A percentile compares a stretch with the other conserved stretches of the same genome.
Evolutionary conservation across 2,888 invertebrate species (phyloP).

Genomic region (Drosophila antonietae): DNA sequence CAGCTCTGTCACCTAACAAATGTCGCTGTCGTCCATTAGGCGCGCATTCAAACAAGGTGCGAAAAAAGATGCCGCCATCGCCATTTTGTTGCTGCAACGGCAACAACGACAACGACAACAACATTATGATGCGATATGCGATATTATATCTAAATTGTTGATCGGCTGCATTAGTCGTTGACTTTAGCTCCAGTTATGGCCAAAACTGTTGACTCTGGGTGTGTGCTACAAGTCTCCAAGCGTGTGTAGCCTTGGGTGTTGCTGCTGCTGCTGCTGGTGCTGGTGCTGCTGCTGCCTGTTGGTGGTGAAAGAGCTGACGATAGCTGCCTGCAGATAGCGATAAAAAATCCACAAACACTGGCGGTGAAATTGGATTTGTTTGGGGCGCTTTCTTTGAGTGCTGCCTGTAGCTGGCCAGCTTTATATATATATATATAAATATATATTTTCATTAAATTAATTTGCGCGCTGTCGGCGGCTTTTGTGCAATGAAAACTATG

Average conservation of each 20-base stretch:
- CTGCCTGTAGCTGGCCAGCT: constrained; percentile 14
- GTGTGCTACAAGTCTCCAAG: constrained; percentile 23
- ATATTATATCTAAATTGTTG: constrained; percentile 81
- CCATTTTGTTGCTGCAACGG: constrained; percentile 58
- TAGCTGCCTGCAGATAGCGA: constrained; percentile 64
- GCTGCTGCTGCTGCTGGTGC: constrained; percentile 20
- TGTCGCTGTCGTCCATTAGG: constrained; percentile 79
- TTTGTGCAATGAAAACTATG: constrained; percentile 80
- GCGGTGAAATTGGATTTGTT: constrained; percentile 78
- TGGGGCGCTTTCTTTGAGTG: constrained; percentile 74
- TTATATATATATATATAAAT: constrained; percentile 19
- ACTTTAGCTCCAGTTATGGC: constrained; percentile 74
- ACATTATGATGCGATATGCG: constrained; percentile 81
- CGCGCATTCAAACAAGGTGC: constrained; percentile 81
- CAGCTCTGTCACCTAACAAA: constrained; percentile 67
- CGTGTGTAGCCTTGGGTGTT: constrained; percentile 65
- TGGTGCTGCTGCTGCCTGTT: constrained; percentile 11
- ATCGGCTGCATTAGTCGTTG: constrained; percentile 72
- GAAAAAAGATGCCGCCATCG: constrained; percentile 79
- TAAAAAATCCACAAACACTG: constrained; percentile 58
- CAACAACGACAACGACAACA: constrained; percentile 57
- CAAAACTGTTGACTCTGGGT: constrained; percentile 45
- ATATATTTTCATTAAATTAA: constrained; percentile 63
- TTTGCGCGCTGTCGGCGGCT: constrained; percentile 72
- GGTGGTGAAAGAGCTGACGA: constrained; percentile 70